Conservation (phyloP, 2,113 vertebrate species). For the Tyrannus savana region DNA sequence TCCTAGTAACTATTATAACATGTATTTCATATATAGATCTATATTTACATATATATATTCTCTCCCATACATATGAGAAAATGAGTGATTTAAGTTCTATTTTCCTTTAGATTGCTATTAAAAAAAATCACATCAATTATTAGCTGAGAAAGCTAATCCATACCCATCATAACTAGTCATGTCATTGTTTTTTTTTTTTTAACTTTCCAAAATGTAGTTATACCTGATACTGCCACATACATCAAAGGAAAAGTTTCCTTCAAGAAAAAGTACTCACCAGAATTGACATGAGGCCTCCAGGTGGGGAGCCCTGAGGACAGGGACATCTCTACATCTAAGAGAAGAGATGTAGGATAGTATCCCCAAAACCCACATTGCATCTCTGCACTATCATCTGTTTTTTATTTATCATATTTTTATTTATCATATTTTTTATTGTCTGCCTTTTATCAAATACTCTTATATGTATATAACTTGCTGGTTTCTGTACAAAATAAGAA, state of each 20-base stretch:
- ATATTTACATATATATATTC: too few relatives aligned
- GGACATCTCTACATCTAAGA: not conserved
- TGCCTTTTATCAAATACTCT: not conserved
- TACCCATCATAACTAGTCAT: not conserved
- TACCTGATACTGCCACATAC: not conserved
- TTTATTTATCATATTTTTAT: too few relatives aligned
- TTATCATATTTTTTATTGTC: not conserved
- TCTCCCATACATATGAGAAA: not conserved
- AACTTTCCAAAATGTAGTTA: not conserved
- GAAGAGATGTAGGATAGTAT: fast-evolving
- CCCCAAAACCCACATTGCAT: not conserved
- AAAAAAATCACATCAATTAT: not conserved
- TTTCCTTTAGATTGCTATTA: not conserved
- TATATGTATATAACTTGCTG: not conserved
- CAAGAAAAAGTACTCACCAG: not conserved
- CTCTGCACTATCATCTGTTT: not conserved
- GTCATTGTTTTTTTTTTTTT: not conserved
- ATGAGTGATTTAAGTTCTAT: not conserved
- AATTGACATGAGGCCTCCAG: not conserved
- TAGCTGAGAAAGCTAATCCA: not conserved
- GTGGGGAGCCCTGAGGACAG: fast-evolving
- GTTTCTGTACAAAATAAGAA: not conserved
- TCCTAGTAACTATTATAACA: not conserved
- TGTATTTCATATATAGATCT: not conserved
- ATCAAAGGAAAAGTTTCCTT: not conserved